A percentile compares a stretch with the other conserved stretches of the same genome.
Evolutionary conservation across 2,797 vertebrate species (phyloP).

Genomic region (Sandelia bainsii): DNA sequence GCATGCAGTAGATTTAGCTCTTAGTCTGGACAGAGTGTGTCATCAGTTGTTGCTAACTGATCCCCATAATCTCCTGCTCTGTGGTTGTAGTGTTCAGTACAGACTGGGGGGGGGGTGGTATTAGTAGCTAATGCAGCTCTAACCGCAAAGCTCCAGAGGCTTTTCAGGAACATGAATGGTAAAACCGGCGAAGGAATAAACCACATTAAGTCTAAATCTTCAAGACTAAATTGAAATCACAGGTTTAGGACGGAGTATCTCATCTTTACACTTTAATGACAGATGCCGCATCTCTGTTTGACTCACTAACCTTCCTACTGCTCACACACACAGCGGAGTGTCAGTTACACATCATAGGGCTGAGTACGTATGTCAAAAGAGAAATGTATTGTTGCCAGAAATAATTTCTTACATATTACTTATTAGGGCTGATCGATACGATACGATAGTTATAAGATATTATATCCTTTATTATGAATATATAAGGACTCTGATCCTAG

Average conservation of each 20-base stretch:
- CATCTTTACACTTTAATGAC: background rate
- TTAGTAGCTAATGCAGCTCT: conserved; percentile 32
- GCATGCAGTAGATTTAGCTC: background rate
- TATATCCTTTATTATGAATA: too few relatives aligned
- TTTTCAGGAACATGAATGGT: conserved; percentile 21
- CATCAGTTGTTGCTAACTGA: conserved; percentile 37
- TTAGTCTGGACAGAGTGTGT: conserved; percentile 31
- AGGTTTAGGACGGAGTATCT: background rate
- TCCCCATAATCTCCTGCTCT: conserved; percentile 44
- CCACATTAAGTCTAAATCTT: background rate
- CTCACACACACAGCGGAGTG: too few relatives aligned
- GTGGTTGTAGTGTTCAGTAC: conserved; percentile 16
- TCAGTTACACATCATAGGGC: too few relatives aligned
- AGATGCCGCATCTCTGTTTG: background rate
- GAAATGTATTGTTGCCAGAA: too few relatives aligned
- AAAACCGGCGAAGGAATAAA: conserved; percentile 25
- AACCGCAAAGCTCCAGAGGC: conserved; percentile 39
- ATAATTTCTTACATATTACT: too few relatives aligned
- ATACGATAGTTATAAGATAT: too few relatives aligned
- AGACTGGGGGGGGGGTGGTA: conserved; percentile 23
- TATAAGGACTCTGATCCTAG: too few relatives aligned
- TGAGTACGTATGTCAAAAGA: too few relatives aligned
- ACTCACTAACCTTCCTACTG: too few relatives aligned
- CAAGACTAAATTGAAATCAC: conserved; percentile 6
- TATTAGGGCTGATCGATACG: too few relatives aligned